Evolutionary conservation across 2,113 vertebrate genomes (phyloP), one percentile per base, ranked within the genome.

Genomic region (Dipodomys ordii): DNA sequence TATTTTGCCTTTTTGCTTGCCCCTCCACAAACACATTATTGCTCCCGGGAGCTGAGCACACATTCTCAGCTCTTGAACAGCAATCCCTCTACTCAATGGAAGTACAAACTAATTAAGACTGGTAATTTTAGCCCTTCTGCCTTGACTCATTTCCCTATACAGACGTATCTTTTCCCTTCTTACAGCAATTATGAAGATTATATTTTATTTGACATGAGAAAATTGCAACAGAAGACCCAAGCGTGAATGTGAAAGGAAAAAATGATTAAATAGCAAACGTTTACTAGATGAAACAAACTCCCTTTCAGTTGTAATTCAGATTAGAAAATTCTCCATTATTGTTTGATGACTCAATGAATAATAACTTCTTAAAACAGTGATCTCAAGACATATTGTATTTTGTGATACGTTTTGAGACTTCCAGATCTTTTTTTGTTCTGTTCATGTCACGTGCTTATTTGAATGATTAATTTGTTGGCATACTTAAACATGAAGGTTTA

Each of bases 51-150:
- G 82, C 76, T 81, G 65, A 71, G 90, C 18, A 28, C n/a, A 68
- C 93, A 95, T 88, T 85, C 83, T 92, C 19, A 82, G 69, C 11
- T 88, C 8, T 65, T 77, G 84, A 69, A 90, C 0, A 87, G 62
- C 73, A 77, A 87, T 94, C 96, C 9, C 20, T 94, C 72, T 96
- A 82, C 89, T 94, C 44, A 65, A 53, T 18, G 94, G 94, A 95
- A 97, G 84, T 3, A 87, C 11, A 89, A 94, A 90, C 57, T 95
- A 97, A 97, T 96, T 96, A 96, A 94, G 68, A 44, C 44, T 77
- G 92, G 64, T 80, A 94, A 94, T 94, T 93, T 96, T 94, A 86
- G 25, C 85, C 88, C 28, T 95, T 97, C 89, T 93, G 72, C 39
- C 87, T 94, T 65, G 79, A 97, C 93, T 97, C 93, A 95, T 93